phyloP scores from a whole-genome alignment of 2,797 vertebrate species.

The Orestias chungarensis region DNA sequence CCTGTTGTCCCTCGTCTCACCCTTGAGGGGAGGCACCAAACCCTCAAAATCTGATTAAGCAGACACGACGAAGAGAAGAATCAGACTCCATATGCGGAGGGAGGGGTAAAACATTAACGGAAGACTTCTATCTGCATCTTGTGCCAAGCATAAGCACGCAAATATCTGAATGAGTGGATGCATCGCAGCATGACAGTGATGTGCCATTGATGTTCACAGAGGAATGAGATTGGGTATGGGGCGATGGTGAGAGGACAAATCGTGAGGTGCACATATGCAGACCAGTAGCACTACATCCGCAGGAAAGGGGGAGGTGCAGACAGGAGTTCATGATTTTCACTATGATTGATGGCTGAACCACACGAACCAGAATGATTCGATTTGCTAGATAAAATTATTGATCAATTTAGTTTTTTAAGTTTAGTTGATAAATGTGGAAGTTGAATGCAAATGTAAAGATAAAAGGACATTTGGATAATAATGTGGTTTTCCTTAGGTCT shows the following conservation, averaged over 20 bases:
- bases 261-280: slow-evolving; percentile 2
- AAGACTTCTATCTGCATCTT: slow-evolving; percentile 9
- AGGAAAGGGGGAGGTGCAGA: neutral
- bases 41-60: slow-evolving; percentile 58
- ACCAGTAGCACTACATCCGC: slow-evolving; percentile 15
- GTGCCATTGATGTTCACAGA: slow-evolving; percentile 36
- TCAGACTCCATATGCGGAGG: neutral
- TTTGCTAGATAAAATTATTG: neutral
- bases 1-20: slow-evolving; percentile 13
- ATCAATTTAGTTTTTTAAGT: neutral
- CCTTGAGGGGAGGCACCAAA: slow-evolving; percentile 33
- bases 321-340: slow-evolving; percentile 4
- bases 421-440: neutral
- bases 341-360: slow-evolving; percentile 26
- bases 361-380: neutral
- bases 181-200: slow-evolving; percentile 45
- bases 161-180: slow-evolving; percentile 32
- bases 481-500: slow-evolving; percentile 1
- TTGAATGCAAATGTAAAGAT: neutral
- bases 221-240: slow-evolving; percentile 1
- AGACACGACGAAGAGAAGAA: slow-evolving; percentile 26
- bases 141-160: slow-evolving; percentile 3
- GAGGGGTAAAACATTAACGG: slow-evolving; percentile 15
- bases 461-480: neutral
- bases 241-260: slow-evolving; percentile 6